phyloP scores from a whole-genome alignment of 2,797 vertebrate genomes.

The Xenops minutus region DNA sequence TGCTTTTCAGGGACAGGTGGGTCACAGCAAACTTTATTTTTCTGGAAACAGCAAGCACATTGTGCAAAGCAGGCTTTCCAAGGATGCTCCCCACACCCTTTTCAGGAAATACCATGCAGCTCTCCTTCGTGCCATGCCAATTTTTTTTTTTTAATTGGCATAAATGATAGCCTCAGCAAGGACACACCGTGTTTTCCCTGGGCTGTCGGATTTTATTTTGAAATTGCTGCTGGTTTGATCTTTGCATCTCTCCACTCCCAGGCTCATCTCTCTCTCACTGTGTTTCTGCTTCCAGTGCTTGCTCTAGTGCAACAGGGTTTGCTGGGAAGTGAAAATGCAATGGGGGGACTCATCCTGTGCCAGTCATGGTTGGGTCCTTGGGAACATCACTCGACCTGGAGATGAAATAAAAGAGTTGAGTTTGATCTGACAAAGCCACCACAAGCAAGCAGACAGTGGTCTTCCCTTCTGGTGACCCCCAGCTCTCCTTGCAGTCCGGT shows the following conservation, averaged over 20 bases:
- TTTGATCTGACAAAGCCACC: neutral
- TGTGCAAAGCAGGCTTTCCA: slow-evolving; percentile 66
- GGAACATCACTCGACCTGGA: neutral
- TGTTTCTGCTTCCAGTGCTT: neutral
- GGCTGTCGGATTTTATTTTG: neutral
- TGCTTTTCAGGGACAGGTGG: slow-evolving; percentile 62
- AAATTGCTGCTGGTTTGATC: neutral
- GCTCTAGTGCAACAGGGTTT: neutral
- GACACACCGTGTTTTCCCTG: neutral
- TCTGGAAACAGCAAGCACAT: slow-evolving; percentile 62
- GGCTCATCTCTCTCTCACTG: neutral
- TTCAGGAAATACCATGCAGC: slow-evolving; percentile 63
- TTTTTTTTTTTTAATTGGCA: slow-evolving; percentile 46
- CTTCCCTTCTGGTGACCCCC: neutral
- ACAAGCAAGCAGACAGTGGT: neutral
- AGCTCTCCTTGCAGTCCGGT: neutral
- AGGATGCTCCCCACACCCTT: slow-evolving; percentile 68
- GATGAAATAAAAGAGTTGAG: neutral
- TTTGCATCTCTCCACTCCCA: neutral
- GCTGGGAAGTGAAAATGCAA: neutral
- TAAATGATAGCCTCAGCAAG: slow-evolving; percentile 8
- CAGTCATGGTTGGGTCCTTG: accelerated
- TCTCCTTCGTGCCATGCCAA: slow-evolving; percentile 65
- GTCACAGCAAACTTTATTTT: slow-evolving; percentile 44
- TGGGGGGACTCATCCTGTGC: neutral